A percentile compares a stretch with the other conserved stretches of the same genome.
phyloP scores from a whole-genome alignment of 2,113 vertebrate genomes.

The Charina bottae region DNA sequence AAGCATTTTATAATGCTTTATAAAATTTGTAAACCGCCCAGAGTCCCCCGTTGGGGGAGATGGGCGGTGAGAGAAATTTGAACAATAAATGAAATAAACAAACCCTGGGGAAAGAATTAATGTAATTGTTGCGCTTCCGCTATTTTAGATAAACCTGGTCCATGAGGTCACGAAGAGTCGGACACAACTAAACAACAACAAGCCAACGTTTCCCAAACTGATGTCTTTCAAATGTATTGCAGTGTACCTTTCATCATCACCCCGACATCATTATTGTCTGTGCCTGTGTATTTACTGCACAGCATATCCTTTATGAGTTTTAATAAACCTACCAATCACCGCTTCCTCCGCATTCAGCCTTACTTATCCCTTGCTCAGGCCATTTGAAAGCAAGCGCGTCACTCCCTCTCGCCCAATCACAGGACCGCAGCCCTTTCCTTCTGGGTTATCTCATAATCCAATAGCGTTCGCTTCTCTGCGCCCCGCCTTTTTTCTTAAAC shows the following conservation, averaged over 20 bases:
- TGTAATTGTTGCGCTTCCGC: not conserved
- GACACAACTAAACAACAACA: too few species aligned
- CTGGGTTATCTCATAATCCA: not conserved
- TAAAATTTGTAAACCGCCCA: too few species aligned
- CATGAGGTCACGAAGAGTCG: too few species aligned
- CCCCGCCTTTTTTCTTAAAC: not conserved
- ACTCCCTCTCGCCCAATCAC: not conserved
- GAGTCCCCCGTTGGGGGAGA: too few species aligned
- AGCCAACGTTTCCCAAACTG: not conserved
- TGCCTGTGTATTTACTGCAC: not conserved
- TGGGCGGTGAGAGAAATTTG: too few species aligned
- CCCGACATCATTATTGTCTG: not conserved
- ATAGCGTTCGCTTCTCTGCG: not conserved
- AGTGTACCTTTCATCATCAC: not conserved
- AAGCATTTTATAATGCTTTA: too few species aligned
- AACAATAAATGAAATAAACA: too few species aligned
- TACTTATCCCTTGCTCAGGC: too few species aligned
- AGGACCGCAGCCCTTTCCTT: not conserved
- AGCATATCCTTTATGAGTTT: not conserved
- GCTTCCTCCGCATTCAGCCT: not conserved
- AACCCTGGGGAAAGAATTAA: not conserved
- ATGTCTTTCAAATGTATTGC: not conserved
- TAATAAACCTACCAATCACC: not conserved
- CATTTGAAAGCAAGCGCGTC: constrained; percentile 13
- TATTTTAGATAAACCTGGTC: not conserved